Base-by-base conservation (phyloP, 2,888 invertebrate species). In the Megastigmus dorsalis region DNA sequence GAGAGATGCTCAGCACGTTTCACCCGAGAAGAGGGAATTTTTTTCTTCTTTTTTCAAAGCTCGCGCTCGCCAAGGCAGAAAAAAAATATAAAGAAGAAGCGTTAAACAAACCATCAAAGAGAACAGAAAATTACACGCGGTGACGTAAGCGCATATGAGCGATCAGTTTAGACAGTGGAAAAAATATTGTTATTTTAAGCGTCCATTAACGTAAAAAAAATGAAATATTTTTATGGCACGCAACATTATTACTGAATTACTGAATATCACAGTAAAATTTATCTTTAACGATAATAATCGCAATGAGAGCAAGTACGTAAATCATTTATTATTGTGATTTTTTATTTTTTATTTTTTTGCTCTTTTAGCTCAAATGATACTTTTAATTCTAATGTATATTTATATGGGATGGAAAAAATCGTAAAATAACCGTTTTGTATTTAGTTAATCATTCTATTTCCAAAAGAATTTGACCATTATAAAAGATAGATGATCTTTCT, bases 51-150 rank as follows among this genome's bases (percentile, higher is more conserved):
- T n/a, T n/a, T n/a, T n/a, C n/a, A 28, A 59, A 66, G 45, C 52
- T 59, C 6, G 45, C 20, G 15, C 10, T 3, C n/a, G 10, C 7
- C 10, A 38, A 36, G 23, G 38, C 3, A 59, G 23, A 59, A 48
- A 18, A 59, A 41, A 18, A 59, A 41, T 57, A 41, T 57, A 50
- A 38, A 59, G 52, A 55, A 55, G 23, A 60, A 54, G 43, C 23
- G 60, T 41, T 65, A 66, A 73, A 66, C 30, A 30, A 59, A 65
- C 50, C 33, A 23, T 59, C 6, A 59, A 66, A 60, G 59, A 72
- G 15, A 10, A 41, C 15, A 60, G 59, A 54, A 54, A 55, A 28
- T 26, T 30, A 50, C 7, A 28, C 26, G n/a, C 15, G 28, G 10
- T 65, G 48, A 65, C 36, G 63, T 48, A 57, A 71, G 45, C 23